A percentile compares a stretch with the other conserved stretches of the same genome.
Evolutionary conservation across 2,113 vertebrate genomes (phyloP).

Genomic region (Peromyscus californicus): DNA sequence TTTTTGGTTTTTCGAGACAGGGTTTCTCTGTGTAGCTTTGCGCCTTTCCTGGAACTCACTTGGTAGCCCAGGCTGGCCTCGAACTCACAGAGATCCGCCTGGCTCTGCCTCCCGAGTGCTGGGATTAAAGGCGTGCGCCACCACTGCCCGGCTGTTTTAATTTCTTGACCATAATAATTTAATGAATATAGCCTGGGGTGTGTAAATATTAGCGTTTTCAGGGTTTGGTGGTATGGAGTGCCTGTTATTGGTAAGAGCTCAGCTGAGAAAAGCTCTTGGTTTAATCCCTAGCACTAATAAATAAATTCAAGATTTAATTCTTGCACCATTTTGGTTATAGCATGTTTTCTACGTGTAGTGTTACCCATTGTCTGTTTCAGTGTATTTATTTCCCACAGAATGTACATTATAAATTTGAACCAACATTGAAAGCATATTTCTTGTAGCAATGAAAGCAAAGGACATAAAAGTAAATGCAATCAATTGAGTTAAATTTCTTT

Average conservation of each 20-base stretch:
- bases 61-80: too few species aligned
- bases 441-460: slow-evolving; percentile 36
- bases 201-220: neutral
- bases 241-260: neutral
- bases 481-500: neutral
- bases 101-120: too few species aligned
- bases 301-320: neutral
- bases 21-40: too few species aligned
- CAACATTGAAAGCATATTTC: neutral
- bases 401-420: slow-evolving; percentile 35
- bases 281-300: neutral
- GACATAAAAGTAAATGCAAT: neutral
- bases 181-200: neutral
- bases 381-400: slow-evolving; percentile 35
- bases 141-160: too few species aligned
- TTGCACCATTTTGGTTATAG: neutral
- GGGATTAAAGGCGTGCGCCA: too few species aligned
- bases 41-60: too few species aligned
- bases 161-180: neutral
- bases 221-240: neutral
- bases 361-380: slow-evolving; percentile 41
- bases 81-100: too few species aligned
- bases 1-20: too few species aligned
- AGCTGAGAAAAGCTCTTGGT: too few species aligned
- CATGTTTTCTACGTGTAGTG: slow-evolving; percentile 7